A percentile compares a stretch with the other conserved stretches of the same genome.
phyloP scores from a whole-genome alignment of 2,888 invertebrate species.

The Antheraea yamamai region DNA sequence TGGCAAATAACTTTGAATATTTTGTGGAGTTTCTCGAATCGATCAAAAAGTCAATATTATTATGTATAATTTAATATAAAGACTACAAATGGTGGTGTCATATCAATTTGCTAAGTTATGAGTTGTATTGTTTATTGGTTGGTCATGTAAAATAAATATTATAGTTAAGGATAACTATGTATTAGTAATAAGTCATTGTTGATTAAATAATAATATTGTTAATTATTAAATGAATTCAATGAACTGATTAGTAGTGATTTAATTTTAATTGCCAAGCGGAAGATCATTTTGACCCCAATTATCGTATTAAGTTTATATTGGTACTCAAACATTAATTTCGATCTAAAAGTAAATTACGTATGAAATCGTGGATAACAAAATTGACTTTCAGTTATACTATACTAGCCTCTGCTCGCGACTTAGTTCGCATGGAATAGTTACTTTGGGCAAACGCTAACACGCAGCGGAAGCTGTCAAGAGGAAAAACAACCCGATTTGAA shows the following conservation, averaged over 20 bases:
- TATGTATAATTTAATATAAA: not conserved
- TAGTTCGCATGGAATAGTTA: too few species aligned
- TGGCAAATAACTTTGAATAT: not conserved
- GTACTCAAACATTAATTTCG: too few species aligned
- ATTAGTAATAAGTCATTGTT: not conserved
- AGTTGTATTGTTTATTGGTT: not conserved
- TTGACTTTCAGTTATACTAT: too few species aligned
- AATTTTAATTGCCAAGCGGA: not conserved
- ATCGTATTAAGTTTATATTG: not conserved
- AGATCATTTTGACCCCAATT: not conserved
- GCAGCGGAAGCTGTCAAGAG: too few species aligned
- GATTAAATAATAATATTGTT: not conserved
- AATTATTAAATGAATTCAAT: slow-evolving; percentile 4
- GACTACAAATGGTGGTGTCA: not conserved
- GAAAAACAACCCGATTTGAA: too few species aligned
- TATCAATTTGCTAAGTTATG: not conserved
- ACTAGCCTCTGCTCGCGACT: too few species aligned
- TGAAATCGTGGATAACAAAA: not conserved
- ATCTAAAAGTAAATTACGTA: too few species aligned
- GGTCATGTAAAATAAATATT: not conserved
- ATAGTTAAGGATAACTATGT: not conserved
- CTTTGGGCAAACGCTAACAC: too few species aligned
- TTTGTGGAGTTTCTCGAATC: not conserved
- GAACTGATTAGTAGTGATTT: not conserved
- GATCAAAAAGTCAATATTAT: not conserved